A percentile compares a stretch with the other conserved stretches of the same genome.
Conservation (phyloP, 1,140 invertebrate species). For the Potamilus streckersoni region DNA sequence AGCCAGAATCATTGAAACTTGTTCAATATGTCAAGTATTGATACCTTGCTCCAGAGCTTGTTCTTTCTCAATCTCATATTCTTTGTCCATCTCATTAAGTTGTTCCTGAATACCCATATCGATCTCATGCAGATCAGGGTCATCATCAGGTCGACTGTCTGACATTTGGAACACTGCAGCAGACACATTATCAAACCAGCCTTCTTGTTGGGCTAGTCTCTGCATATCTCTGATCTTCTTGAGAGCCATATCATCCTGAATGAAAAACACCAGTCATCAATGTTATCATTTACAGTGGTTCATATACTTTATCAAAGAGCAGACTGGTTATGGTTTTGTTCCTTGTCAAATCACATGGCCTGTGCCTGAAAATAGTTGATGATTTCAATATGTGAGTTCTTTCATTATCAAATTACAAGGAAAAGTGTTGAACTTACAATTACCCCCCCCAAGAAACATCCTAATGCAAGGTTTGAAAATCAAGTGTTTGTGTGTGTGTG, state of each 20-base stretch:
- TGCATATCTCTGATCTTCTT: slow-evolving; percentile 39
- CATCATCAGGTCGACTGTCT: slow-evolving; percentile 15
- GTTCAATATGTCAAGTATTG: neutral
- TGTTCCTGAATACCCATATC: slow-evolving; percentile 25
- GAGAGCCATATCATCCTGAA: slow-evolving; percentile 38
- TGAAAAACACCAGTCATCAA: neutral
- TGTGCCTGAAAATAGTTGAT: no score
- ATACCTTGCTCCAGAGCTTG: slow-evolving; percentile 35
- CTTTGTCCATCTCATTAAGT: slow-evolving; percentile 24
- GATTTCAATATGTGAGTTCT: no score
- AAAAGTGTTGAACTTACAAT: no score
- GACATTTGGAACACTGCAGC: slow-evolving; percentile 43
- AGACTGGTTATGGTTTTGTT: no score
- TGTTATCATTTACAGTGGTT: neutral
- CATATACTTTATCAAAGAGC: neutral
- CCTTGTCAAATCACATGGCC: no score
- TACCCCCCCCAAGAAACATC: no score
- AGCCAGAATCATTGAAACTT: no score
- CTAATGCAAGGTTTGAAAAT: no score
- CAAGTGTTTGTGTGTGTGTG: no score
- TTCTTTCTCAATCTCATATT: slow-evolving; percentile 34
- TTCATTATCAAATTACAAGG: no score
- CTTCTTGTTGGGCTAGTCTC: slow-evolving; percentile 37
- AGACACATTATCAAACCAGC: slow-evolving; percentile 50
- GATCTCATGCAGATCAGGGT: slow-evolving; percentile 11